Evolutionary conservation across 2,797 vertebrate species (phyloP), one percentile per base, ranked within the genome.

Genomic region (Coracias cyanogaster): DNA sequence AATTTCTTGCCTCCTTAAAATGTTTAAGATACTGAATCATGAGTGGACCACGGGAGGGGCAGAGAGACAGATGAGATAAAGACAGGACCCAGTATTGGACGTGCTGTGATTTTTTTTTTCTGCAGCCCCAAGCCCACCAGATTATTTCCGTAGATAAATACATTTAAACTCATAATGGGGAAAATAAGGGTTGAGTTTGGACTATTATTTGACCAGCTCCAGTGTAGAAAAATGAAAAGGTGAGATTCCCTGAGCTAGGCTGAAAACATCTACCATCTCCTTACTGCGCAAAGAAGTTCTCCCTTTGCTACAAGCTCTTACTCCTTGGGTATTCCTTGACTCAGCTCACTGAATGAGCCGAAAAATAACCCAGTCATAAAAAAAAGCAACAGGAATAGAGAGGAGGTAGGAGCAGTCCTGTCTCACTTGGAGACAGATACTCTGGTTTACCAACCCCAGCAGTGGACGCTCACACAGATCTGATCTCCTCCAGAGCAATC

Each of bases 401-500:
- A 39, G 21, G 20, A 48, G 7, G 1, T 37, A 22, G 60, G 45
- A 69, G 3, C 14, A 58, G 46, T 11, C 26, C n/a, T 62, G 69
- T 20, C 28, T 72, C 17, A 2, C 35, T 29, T 26, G 22, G 31
- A 86, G 57, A 13, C 17, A 31, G 33, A 11, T 52, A 55, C 55
- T 74, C 65, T 70, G 60, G 54, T 57, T 57, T 35, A 35, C 31
- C 41, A 5, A 16, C 15, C 41, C 41, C 12, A 43, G 41, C 37
- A 37, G 22, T n/a, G 33, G 10, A 52, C 19, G 35, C 62, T 61
- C 2, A 0, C 1, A 1, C 18, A 35, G 19, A 22, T 16, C 55
- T 12, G 15, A 49, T 35, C 43, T 35, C 20, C 62, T 55, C 43
- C 54, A 20, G 11, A 85, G 49, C 20, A 51, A 16, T 14, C 46